Evolutionary conservation across 2,113 vertebrate species (phyloP).

Genomic region (Cyanistes caeruleus): DNA sequence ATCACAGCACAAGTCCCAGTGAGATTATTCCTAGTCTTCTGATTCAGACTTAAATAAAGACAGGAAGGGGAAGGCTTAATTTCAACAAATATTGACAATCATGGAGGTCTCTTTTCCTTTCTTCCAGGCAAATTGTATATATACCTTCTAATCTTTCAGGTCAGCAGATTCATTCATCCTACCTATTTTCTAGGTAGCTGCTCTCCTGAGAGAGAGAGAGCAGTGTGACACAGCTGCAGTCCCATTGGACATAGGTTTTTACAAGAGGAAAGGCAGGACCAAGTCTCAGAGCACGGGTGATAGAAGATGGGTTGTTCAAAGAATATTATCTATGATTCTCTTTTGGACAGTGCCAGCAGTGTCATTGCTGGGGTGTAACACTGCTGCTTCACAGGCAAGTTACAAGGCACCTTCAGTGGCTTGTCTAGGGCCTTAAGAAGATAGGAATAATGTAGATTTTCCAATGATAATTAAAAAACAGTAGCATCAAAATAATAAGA

Average conservation of each 20-base stretch:
- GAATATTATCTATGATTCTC: not conserved
- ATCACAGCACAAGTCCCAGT: not conserved
- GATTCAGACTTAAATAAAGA: not conserved
- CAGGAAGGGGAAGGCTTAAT: not conserved
- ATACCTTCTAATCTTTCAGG: not conserved
- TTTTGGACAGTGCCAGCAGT: not conserved
- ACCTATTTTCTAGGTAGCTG: not conserved
- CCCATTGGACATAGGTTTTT: not conserved
- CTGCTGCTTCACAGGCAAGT: not conserved
- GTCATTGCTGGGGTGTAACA: not conserved
- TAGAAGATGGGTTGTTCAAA: not conserved
- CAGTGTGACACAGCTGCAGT: not conserved
- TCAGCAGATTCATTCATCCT: not conserved
- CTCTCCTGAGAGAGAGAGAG: not conserved
- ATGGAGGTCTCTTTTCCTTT: not conserved
- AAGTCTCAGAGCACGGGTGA: fast-evolving
- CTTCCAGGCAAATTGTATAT: not conserved
- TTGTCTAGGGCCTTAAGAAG: not conserved
- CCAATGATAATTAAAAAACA: not conserved
- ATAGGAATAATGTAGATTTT: not conserved
- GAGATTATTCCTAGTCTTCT: not conserved
- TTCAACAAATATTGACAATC: not conserved
- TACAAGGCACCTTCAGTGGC: not conserved
- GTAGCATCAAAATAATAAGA: not conserved
- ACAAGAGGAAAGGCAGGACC: not conserved